Base-by-base conservation (phyloP, 2,113 vertebrate genomes). In the Cyanoderma ruficeps region DNA sequence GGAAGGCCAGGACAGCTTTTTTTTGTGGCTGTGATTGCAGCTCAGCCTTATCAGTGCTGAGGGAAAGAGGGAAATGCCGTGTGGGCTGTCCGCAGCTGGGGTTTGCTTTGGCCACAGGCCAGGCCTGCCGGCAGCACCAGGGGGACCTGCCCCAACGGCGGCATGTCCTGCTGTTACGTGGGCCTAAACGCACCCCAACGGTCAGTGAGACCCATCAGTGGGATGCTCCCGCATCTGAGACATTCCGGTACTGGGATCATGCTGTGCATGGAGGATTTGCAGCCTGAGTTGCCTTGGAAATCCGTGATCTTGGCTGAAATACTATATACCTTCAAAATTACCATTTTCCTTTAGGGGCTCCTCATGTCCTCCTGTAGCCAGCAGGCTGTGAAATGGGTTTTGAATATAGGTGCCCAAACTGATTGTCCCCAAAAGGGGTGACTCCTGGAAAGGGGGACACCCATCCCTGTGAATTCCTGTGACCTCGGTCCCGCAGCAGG, bases 401-500 rank as follows among this genome's bases (percentile, higher is more conserved):
- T 44, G 64, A 41, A 90, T 75, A 44, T 6, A 49, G 52, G 19
- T 31, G 41, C 13, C 35, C 11, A 6, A 30, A 10, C 11, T 25
- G 75, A 47, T 14, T 46, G 1, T 68, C 33, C 11, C 15, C 37
- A 53, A 24, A 50, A 13, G 19, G 39, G 6, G 8, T 55, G 37
- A 41, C 25, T 59, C 30, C 25, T 55, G 57, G 37, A 42, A 49
- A 55, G 41, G 25, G 21, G 28, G 22, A 15, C 8, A 6, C 15
- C 42, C 15, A 31, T 30, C 56, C 24, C 42, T 3, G 1, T 16
- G 56, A n/a, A 28, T 59, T 53, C 39, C 6, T 17, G 33, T 2
- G 1, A n/a, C 37, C 25, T 41, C 0, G 0, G 30, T 89, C 17
- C 22, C 0, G 0, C 49, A 21, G 39, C 1, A 16, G 60, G 37